Base-by-base conservation (phyloP, 2,113 vertebrate genomes). In the Eclectus roratus region DNA sequence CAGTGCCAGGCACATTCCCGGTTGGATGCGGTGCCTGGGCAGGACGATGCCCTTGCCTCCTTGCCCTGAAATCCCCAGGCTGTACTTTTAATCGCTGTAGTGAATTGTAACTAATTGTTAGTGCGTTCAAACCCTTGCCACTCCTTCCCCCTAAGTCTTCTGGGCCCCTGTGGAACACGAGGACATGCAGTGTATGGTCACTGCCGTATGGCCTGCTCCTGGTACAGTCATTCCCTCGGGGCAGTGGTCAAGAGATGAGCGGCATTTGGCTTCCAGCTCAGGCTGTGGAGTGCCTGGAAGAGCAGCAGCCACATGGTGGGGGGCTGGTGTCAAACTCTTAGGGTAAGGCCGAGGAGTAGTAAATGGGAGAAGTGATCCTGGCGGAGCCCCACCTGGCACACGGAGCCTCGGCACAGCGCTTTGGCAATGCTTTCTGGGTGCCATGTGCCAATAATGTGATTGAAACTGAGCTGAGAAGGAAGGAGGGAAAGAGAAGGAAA, bases 21-120 rank as follows among this genome's bases (percentile, higher is more conserved):
- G 44, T 44, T 77, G 85, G 82, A 76, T 56, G 14, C 4, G 4
- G 41, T 73, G 78, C 89, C 56, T 43, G 70, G 52, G 52, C 68
- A 86, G 58, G 5, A 61, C 53, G 96, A 92, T 98, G 97, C 97
- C 98, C 97, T 97, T 95, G 97, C 97, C 98, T 98, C 98, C 97
- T 97, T 93, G 73, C 97, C 98, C 97, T 97, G 65, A 69, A 95
- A 89, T 95, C 94, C 95, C 71, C 70, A 73, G 96, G 96, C 95
- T 95, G 94, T 55, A 0, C 88, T 93, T 94, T 88, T 95, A 94
- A 96, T 96, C 55, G 8, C 88, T 64, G 80, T 37, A 84, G 72
- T 95, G 92, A 95, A 95, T 94, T 91, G 93, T 91, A 96, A 80
- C 92, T 96, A 96, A 96, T 96, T 96, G 92, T 89, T 65, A 72